phyloP scores from a whole-genome alignment of 2,113 vertebrate genomes.

The Odobenus rosmarus region DNA sequence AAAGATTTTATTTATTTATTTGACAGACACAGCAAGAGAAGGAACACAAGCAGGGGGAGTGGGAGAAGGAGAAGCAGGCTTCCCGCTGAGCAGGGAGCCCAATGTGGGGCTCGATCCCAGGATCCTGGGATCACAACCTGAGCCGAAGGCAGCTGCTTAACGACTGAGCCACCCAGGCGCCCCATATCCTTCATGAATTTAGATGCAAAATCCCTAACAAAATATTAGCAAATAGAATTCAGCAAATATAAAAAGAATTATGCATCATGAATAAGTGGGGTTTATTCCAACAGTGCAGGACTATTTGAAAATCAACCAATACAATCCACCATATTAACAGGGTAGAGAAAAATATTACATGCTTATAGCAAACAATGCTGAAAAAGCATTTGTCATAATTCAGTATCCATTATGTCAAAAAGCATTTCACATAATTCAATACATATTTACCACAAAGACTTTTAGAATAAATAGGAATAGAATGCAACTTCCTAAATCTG shows the following conservation, averaged over 20 bases:
- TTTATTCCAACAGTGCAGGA: neutral
- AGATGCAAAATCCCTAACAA: neutral
- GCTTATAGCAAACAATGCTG: neutral
- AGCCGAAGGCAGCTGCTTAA: too few relatives aligned
- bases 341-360: neutral
- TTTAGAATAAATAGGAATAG: neutral
- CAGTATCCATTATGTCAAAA: neutral
- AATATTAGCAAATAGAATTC: neutral
- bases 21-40: too few relatives aligned
- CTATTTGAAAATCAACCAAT: neutral
- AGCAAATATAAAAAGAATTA: neutral
- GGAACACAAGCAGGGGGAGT: too few relatives aligned
- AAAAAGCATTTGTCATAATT: neutral
- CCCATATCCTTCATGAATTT: neutral
- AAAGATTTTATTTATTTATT: too few relatives aligned
- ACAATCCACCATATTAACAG: neutral
- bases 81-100: too few relatives aligned
- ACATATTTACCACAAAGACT: neutral
- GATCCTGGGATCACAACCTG: too few relatives aligned
- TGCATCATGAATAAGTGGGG: neutral
- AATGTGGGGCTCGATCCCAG: too few relatives aligned
- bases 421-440: neutral
- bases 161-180: too few relatives aligned
- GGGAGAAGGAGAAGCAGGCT: too few relatives aligned
- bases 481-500: neutral